Evolutionary conservation across 2,113 vertebrate genomes (phyloP).

Genomic region (Oreochromis niloticus): DNA sequence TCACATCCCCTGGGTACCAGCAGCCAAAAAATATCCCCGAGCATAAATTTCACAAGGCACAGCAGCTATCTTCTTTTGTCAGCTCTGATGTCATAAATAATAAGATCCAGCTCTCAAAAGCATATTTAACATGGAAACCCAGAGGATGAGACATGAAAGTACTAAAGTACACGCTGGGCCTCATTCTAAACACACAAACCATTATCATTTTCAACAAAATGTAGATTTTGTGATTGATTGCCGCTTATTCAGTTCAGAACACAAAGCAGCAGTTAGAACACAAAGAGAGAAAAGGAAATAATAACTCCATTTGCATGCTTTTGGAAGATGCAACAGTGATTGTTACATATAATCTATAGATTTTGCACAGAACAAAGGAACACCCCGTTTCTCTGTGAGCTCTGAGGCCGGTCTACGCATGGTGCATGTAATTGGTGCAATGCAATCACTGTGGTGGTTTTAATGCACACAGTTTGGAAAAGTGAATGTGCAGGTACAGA

Average conservation of each 20-base stretch:
- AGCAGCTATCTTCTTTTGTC: conserved; percentile 27
- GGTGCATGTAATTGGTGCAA: not conserved
- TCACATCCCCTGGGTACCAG: not conserved
- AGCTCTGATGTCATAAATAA: conserved; percentile 21
- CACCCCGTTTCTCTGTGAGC: not conserved
- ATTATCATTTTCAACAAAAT: not conserved
- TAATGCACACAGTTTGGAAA: not conserved
- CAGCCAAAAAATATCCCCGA: conserved; percentile 13
- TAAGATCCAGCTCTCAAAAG: not conserved
- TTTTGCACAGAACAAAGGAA: not conserved
- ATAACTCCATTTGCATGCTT: not conserved
- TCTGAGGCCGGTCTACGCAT: not conserved
- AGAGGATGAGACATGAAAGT: conserved; percentile 1
- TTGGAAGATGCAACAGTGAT: not conserved
- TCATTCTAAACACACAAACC: not conserved
- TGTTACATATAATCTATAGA: not conserved
- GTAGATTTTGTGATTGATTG: not conserved
- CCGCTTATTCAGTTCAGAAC: not conserved
- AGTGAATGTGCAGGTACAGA: not conserved
- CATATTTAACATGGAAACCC: conserved; percentile 8
- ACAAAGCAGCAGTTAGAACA: not conserved
- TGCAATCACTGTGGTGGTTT: not conserved
- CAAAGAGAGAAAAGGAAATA: not conserved
- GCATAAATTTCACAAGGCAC: conserved; percentile 6
- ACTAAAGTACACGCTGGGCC: not conserved